Conservation (phyloP, 64 coral and sea anemone species). For the Stichodactyla mertensii region DNA sequence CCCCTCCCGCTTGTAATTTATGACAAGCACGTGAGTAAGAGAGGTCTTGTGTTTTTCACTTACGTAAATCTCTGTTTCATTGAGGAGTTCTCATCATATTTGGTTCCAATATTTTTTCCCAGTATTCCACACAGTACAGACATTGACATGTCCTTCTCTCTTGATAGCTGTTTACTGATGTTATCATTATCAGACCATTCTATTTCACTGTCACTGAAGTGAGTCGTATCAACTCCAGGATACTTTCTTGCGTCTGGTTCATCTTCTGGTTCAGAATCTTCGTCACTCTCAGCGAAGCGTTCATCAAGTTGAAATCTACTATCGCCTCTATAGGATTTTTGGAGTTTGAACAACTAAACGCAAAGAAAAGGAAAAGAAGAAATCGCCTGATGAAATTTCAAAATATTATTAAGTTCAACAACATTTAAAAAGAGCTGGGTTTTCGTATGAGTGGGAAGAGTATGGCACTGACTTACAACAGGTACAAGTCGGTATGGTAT, state of each 20-base stretch:
- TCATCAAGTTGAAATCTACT: constrained; percentile 75
- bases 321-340: constrained; percentile 70
- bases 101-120: constrained; percentile 33
- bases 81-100: neutral
- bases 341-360: constrained; percentile 78
- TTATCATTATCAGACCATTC: constrained; percentile 33
- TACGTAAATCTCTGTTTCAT: neutral
- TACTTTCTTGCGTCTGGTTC: neutral
- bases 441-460: too few species aligned
- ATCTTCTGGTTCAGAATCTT: constrained; percentile 38
- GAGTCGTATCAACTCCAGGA: neutral
- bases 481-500: too few species aligned
- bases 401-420: too few species aligned
- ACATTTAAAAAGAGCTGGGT: too few species aligned
- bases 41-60: neutral
- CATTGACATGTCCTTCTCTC: constrained; percentile 63
- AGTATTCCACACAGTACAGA: constrained; percentile 71
- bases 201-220: neutral
- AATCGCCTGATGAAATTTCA: too few species aligned
- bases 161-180: constrained; percentile 32
- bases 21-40: neutral
- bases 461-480: too few species aligned
- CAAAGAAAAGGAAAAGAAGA: neutral
- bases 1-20: neutral
- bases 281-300: constrained; percentile 78